Evolutionary conservation across 1,140 invertebrate species (phyloP).

Genomic region (Dendrolimus punctatus): DNA sequence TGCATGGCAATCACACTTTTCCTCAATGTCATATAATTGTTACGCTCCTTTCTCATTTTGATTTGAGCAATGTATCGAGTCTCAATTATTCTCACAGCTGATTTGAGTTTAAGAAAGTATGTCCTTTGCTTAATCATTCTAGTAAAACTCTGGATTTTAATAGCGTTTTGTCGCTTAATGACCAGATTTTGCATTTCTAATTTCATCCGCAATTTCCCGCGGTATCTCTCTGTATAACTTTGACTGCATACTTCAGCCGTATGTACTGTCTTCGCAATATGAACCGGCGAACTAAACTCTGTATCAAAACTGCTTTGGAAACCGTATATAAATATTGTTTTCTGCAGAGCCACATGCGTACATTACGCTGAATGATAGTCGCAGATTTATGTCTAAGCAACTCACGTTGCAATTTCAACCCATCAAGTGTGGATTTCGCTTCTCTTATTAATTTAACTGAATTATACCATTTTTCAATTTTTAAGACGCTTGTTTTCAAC

Average conservation of each 20-base stretch:
- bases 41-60: constrained; percentile 53
- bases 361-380: constrained; percentile 53
- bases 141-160: constrained; percentile 62
- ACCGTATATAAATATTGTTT: constrained; percentile 31
- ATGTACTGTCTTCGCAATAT: constrained; percentile 36
- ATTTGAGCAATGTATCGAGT: constrained; percentile 49
- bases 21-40: constrained; percentile 44
- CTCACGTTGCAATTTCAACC: constrained; percentile 26
- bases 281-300: constrained; percentile 36
- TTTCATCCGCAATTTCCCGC: constrained; percentile 51
- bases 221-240: constrained; percentile 65
- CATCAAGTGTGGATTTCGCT: constrained; percentile 31
- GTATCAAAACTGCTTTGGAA: constrained; percentile 34
- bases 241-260: constrained; percentile 34
- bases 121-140: constrained; percentile 43
- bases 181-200: constrained; percentile 36
- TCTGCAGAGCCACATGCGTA: constrained; percentile 56
- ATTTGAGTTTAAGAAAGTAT: constrained; percentile 28
- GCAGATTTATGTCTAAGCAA: constrained; percentile 28
- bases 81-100: constrained; percentile 33
- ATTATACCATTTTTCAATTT: constrained; percentile 61
- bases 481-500: constrained; percentile 34
- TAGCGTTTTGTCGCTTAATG: constrained; percentile 26
- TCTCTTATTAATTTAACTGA: constrained; percentile 38
- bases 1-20: constrained; percentile 47